Evolutionary conservation across 2,113 vertebrate genomes (phyloP).

Genomic region (Reinhardtius hippoglossoides): DNA sequence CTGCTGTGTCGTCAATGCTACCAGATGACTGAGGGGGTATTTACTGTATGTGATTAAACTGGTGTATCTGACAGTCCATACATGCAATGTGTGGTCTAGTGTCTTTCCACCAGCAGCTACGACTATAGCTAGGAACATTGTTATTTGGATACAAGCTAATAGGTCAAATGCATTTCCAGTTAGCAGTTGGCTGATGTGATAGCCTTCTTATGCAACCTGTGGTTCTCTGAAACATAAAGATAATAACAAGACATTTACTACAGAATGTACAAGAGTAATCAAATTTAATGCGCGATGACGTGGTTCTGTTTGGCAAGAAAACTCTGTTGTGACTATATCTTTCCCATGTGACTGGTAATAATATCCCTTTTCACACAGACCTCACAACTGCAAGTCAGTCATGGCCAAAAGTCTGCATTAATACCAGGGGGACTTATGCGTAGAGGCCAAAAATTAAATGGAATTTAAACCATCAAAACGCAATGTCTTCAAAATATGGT

Average conservation of each 20-base stretch:
- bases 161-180: background rate
- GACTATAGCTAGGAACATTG: background rate
- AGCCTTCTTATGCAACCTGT: background rate
- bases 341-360: background rate
- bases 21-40: slow-evolving; percentile 12
- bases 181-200: background rate
- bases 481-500: background rate
- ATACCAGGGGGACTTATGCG: background rate
- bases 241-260: background rate
- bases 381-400: background rate
- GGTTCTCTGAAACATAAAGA: background rate
- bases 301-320: slow-evolving; percentile 1
- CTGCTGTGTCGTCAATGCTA: slow-evolving; percentile 22
- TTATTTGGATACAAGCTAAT: slow-evolving; percentile 1
- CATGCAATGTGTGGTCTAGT: background rate
- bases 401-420: background rate
- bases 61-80: background rate
- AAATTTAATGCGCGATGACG: background rate
- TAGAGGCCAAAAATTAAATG: background rate
- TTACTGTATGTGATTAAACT: background rate
- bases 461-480: slow-evolving; percentile 14
- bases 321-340: background rate
- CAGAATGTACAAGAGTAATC: background rate
- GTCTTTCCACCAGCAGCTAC: background rate
- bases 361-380: background rate